Evolutionary conservation across 2,113 vertebrate species (phyloP), one percentile per base, ranked within the genome.

Genomic region (Eidolon helvum): DNA sequence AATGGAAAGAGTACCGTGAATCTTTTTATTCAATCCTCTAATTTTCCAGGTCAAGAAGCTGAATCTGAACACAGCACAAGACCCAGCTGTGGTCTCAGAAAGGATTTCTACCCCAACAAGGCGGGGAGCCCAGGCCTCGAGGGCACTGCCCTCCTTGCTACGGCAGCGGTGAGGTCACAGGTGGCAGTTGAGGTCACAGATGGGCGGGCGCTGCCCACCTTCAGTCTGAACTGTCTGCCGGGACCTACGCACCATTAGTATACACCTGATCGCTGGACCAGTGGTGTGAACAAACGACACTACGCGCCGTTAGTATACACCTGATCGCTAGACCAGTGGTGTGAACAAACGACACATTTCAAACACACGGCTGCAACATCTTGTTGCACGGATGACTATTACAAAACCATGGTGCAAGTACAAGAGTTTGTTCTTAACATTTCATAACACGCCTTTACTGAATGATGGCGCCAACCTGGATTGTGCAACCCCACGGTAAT

Each of bases 391-490:
- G 24, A 14, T 12, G 10, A 15, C 53, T 10, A 40, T 19, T 28
- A n/a, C 28, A 48, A 94, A 85, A 38, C 3, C 91, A 45, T 98
- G 72, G 94, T 61, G 84, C 9, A 78, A 79, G 91, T 79, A 59
- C 38, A 57, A 97, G 96, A 87, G 90, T 71, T 86, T 96, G 40
- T 69, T 30, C 71, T 45, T 30, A 26, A 33, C 0, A 0, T n/a
- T 55, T 86, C 87, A 85, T 22, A 78, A 65, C 83, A 85, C 83
- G 97, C 93, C 87, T 98, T 95, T 88, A 93, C 82, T 7, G 2
- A 97, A 92, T 90, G 94, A 98, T 77, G 97, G 97, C 40, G 59
- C 98, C 98, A 98, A 98, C 96, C 97, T 98, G 97, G 97, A 98
- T 97, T 97, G 98, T 97, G 95, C 97, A 97, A 96, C 86, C 97